Evolutionary conservation across 2,113 vertebrate species (phyloP).

Genomic region (Microcebus ravelobensis): DNA sequence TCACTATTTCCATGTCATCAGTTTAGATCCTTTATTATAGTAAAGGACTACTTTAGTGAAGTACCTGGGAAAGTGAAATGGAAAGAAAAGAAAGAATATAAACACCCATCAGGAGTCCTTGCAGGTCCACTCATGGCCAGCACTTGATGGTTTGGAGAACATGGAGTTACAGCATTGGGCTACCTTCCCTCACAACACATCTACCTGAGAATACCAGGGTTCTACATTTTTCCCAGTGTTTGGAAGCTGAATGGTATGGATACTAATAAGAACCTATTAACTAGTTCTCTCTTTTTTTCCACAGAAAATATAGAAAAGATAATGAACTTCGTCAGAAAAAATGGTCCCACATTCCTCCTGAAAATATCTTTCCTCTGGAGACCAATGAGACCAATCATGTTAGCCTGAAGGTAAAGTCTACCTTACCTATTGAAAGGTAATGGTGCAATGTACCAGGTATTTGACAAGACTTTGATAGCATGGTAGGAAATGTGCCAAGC

Average conservation of each 20-base stretch:
- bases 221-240: constrained; percentile 15
- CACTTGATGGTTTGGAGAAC: background rate
- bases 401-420: constrained; percentile 91
- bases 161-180: too few species aligned
- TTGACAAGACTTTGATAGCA: background rate
- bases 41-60: background rate
- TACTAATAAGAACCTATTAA: background rate
- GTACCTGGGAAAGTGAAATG: background rate
- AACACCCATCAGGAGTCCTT: background rate
- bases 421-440: background rate
- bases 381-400: constrained; percentile 89
- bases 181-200: background rate
- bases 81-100: background rate
- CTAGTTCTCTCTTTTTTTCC: constrained; percentile 43
- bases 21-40: background rate
- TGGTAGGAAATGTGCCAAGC: background rate
- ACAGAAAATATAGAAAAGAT: constrained; percentile 93
- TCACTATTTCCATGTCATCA: background rate
- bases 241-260: background rate
- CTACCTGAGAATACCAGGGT: background rate
- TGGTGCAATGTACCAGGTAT: background rate
- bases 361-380: constrained; percentile 92
- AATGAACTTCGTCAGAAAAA: constrained; percentile 89
- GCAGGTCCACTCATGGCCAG: background rate
- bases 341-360: constrained; percentile 94